Base-by-base conservation (phyloP, 2,113 vertebrate genomes). In the Columba janthina region DNA sequence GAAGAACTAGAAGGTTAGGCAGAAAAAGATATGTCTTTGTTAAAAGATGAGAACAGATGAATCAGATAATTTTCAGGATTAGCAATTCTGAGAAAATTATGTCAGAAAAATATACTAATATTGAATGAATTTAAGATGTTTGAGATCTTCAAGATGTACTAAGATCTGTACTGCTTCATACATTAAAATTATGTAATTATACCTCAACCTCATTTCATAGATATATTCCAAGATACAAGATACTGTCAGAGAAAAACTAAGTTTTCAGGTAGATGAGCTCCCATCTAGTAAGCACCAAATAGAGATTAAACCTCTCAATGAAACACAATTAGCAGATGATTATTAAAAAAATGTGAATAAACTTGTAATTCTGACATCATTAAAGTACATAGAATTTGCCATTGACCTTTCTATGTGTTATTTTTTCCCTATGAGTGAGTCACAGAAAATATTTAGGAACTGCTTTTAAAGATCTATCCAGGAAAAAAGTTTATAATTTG, bases 331-430 rank as follows among this genome's bases (percentile, higher is more conserved):
- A 87, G 5, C 34, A 71, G 40, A 38, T 34, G 12, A 10, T 76
- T 50, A 18, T 60, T 38, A 67, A 94, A 50, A 60, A 77, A 69
- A 2, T 44, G 15, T 15, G 36, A 84, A 74, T 53, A 29, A 83
- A 44, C 29, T 42, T 76, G 26, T 7, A 61, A 70, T 88, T 48
- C 44, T 83, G n/a, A 53, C 13, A 24, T 8, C 10, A 1, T 65
- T 73, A 72, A 80, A 83, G 12, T 40, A 34, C 76, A 57, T 16
- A 36, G 18, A 56, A 51, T 38, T 83, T 72, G 5, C 6, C 15
- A n/a, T 24, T 67, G 38, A 75, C 10, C 14, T 46, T 16, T 0
- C 0, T 42, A 26, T 19, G 2, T 64, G 13, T 32, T 78, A 29
- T 71, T 84, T 84, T 75, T 94, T 51, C 21, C 12, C 14, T 29